Evolutionary conservation across 2,113 vertebrate genomes (phyloP).

Genomic region (crab-eating macaque (Macaca fascicularis)): T2T-MFA8v1.1 NC_088376.1:115653001-115653500

Average conservation of each 20-base stretch:
- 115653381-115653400: conserved; percentile 72
- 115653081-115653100: conserved; percentile 61
- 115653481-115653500: conserved; percentile 65
- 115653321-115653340: conserved; percentile 78
- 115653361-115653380: conserved; percentile 67
- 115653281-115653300: conserved; percentile 74
- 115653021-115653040: conserved; percentile 70
- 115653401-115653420: conserved; percentile 60
- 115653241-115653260: conserved; percentile 73
- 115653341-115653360: conserved; percentile 73
- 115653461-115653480: conserved; percentile 54
- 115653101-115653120: conserved; percentile 66
- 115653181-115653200: conserved; percentile 83
- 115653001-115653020: conserved; percentile 55
- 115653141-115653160: conserved; percentile 75
- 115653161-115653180: conserved; percentile 73
- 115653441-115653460: conserved; percentile 36
- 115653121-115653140: conserved; percentile 78
- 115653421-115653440: conserved; percentile 66
- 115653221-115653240: conserved; percentile 78
- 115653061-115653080: conserved; percentile 68
- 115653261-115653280: conserved; percentile 74
- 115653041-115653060: conserved; percentile 67
- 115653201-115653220: conserved; percentile 80
- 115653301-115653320: conserved; percentile 75